Base-by-base conservation (phyloP, 2,888 invertebrate species). In the Drosophila testacea region DNA sequence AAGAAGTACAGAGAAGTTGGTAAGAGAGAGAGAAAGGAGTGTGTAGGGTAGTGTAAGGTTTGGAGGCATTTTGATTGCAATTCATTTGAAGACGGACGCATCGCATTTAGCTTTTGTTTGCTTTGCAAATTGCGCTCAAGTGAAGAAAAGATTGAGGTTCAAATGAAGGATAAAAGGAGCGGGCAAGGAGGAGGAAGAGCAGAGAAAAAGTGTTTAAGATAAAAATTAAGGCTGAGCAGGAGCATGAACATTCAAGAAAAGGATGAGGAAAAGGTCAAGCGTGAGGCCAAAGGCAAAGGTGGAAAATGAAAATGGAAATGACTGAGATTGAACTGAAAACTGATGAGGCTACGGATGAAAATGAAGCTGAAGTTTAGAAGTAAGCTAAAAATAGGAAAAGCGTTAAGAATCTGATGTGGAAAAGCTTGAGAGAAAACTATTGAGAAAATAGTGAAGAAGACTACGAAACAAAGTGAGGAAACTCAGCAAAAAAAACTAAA, bases 1-100 rank as follows among this genome's bases (percentile, higher is more conserved):
- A 38, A 36, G 47, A 41, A 6, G 42, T 36, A 22, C 22, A 22
- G 22, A 22, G 2, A 22, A 22, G 22, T 22, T 22, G 22, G 28
- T 30, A 11, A 13, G 11, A 16, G n/a, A 30, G 30, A 6, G 13
- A 30, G 16, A 32, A 4, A 11, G 4, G 28, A 16, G 41, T 6
- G 22, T 34, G 51, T 42, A 50, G 11, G 51, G 28, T 4, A 39
- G 36, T 34, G 28, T 59, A 48, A 66, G 62, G 71, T 51, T 22
- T 22, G 22, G 22, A 68, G 72, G 79, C 74, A 77, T 87, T 83
- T 87, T 83, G 88, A 83, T 83, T 83, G 85, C 88, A 87, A 82
- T 83, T 87, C 68, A 84, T 83, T 87, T 81, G 60, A 62, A 52
- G 67, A 72, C 42, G 46, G 42, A 70, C 61, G 51, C 65, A 16